Base-by-base conservation (phyloP, 2,888 invertebrate genomes). In the Coelinius sp. region DNA sequence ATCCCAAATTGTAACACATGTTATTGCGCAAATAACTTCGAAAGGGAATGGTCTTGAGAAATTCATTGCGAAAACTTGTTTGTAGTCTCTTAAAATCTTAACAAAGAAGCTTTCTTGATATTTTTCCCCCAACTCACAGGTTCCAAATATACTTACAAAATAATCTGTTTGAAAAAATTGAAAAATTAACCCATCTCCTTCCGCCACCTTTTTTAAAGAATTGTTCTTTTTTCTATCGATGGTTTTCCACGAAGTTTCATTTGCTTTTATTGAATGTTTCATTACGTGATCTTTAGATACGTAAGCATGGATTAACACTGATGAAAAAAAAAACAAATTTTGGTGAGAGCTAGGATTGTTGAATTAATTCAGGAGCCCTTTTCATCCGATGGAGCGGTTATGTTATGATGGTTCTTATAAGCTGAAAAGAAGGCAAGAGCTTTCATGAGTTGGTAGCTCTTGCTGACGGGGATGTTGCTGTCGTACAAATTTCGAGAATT, bases 391-490 rank as follows among this genome's bases (percentile, higher is more conserved):
- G 22, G 2, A n/a, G 24, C 6, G 14, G 68, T 72, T 3, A 8
- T 5, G 63, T 86, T 87, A 20, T 87, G 84, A 68, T 93, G 92
- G 82, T 93, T 94, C 84, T 93, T 94, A 83, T 95, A 95, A 31
- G 94, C 92, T 0, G 95, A 95, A 89, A 96, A 96, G 89, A 96
- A 96, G 0, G 95, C 95, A 8, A 96, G 88, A 0, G 95, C 95
- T 86, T 95, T 95, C 94, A 96, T 96, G 3, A 96, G 90, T 86
- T 96, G 96, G 86, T 96, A 96, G 86, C 95, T 96, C 88, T 96
- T 96, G 31, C 96, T 96, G 66, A 96, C 93, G 0, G 96, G 96
- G 75, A 96, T 95, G 85, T 97, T 97, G 12, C 96, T 95, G 82
- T 96, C 95, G 86, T 96, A 97, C 25, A 95, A 89, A 76, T 91